phyloP scores from a whole-genome alignment of 2,797 vertebrate species.

The Echiichthys vipera region DNA sequence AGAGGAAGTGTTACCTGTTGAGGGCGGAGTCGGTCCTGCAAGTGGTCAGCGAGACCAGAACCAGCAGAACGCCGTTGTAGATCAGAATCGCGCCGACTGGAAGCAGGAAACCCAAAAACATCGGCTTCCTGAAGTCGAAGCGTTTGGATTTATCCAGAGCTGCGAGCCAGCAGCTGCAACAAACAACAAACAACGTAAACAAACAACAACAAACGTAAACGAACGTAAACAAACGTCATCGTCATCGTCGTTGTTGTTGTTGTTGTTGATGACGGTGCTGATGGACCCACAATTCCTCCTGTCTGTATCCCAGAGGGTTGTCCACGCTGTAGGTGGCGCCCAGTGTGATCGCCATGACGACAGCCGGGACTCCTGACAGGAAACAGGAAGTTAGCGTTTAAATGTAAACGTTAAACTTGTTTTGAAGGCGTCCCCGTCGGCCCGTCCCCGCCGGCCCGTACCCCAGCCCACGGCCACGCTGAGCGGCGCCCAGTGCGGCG shows the following conservation, averaged over 20 bases:
- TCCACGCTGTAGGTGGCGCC: conserved; percentile 71
- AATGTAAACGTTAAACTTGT: too few species aligned
- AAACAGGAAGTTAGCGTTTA: conserved; percentile 23
- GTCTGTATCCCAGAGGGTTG: conserved; percentile 73
- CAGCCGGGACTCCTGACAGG: conserved; percentile 74
- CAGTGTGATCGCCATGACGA: conserved; percentile 78
- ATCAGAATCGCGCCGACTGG: conserved; percentile 78
- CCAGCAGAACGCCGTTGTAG: conserved; percentile 72
- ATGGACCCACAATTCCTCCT: conserved; percentile 86
- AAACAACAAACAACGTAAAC: background rate
- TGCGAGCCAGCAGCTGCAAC: conserved; percentile 84
- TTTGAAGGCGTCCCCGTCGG: too few species aligned
- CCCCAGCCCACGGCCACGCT: conserved; percentile 76
- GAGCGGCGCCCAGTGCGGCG: conserved; percentile 51
- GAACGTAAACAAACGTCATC: background rate
- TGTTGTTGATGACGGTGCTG: too few species aligned
- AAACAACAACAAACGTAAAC: background rate
- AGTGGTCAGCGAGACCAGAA: conserved; percentile 60
- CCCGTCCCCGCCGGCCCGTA: too few species aligned
- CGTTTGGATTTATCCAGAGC: conserved; percentile 42
- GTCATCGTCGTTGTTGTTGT: too few species aligned
- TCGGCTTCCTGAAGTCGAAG: conserved; percentile 69
- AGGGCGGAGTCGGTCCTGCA: conserved; percentile 66
- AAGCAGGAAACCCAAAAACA: conserved; percentile 83
- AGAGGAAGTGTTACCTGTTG: conserved; percentile 63